Evolutionary conservation across 2,113 vertebrate species (phyloP), one percentile per base, ranked within the genome.

Genomic region (Mustela lutreola): DNA sequence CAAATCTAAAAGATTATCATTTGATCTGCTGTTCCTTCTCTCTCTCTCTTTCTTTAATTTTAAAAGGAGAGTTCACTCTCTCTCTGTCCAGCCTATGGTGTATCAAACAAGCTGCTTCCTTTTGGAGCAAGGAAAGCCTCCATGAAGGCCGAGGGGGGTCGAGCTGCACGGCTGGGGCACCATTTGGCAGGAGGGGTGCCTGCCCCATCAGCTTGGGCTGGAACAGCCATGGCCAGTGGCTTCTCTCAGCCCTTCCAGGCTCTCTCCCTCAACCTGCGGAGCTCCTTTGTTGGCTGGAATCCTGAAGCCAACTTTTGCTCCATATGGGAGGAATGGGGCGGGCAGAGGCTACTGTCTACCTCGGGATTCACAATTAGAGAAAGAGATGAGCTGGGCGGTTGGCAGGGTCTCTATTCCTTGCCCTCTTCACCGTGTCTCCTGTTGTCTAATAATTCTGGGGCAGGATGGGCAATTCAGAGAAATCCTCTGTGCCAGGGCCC

Each of bases 401-500:
- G 33, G 50, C 63, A n/a, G 10, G 1, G 0, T 36, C n/a, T 19
- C 24, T 53, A 79, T 1, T 22, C 50, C 11, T 45, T 86, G 90
- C 39, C 84, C n/a, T 53, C 84, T 70, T 67, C 53, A 60, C 21
- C 18, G 15, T 42, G 26, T 81, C 42, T 45, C 36, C 58, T 75
- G 16, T 56, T 79, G 93, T 65, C 80, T 50, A 60, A 79, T 53
- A 48, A 58, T 71, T 22, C 45, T 31, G 58, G 56, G 79, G 31
- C 4, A 92, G 65, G 15, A 12, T 26, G 24, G 71, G 79, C 5
- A 15, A 94, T 95, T 95, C 94, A 84, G 65, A 96, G 92, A 96
- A 98, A 45, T 91, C 19, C 73, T 28, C 26, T 24, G 87, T 94
- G 81, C 87, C 89, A 91, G 71, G 42, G 58, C 24, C 88, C 24